Evolutionary conservation across 2,797 vertebrate species (phyloP), one percentile per base, ranked within the genome.

Genomic region (Brachymystax lenok): DNA sequence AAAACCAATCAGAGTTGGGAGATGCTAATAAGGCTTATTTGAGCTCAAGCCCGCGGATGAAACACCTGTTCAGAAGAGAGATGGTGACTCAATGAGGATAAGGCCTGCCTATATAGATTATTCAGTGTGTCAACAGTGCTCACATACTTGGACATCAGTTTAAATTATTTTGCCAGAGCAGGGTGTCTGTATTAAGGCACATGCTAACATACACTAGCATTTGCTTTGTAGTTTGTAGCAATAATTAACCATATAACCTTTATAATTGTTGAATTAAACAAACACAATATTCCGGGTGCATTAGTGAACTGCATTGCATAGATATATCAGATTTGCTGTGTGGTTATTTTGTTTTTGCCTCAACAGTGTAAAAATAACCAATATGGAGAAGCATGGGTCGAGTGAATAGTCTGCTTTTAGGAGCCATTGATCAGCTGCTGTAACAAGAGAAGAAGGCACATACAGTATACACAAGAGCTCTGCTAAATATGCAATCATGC

Each of bases 311-410:
- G 7, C 46, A 73, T 40, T 66, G 63, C 24, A 50, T 13, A 33
- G 14, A 71, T 14, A 13, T 52, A 33, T 27, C 2, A 30, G 16
- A 1, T 63, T 30, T 51, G 21, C 50, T 64, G 7, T 12, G 17
- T 16, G 21, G 5, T 72, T 17, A 13, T 72, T 5, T 51, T 17
- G 30, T n/a, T 76, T 83, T 70, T 71, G 63, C 35, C 19, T 82
- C 80, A 82, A 83, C 89, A 96, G 95, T 86, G 80, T 35, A 95
- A 96, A 89, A 94, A 94, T 84, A 96, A 96, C 88, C 93, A 95
- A 83, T 96, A 96, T 12, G 96, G 96, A 82, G 96, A 96, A 83
- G 78, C 92, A 78, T 96, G 94, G 95, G 95, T 96, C 50, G 95
- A 96, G 40, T 96, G 90, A 94, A 69, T 46, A 24, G 21, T 56